Evolutionary conservation across 1,140 invertebrate species (phyloP).

Genomic region (Euura lappo): DNA sequence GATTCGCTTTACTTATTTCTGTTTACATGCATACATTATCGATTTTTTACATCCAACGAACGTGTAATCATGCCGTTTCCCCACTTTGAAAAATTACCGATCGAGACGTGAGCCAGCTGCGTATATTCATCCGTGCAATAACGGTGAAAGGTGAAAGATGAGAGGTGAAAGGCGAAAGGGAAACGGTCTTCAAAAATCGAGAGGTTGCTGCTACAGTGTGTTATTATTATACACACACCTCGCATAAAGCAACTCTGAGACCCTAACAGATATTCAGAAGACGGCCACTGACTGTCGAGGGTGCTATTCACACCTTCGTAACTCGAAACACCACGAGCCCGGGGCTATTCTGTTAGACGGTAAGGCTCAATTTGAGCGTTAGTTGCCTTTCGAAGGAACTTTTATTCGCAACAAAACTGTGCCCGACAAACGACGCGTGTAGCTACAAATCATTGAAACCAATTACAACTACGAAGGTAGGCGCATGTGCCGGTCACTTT

Average conservation of each 20-base stretch:
- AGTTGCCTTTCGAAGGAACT: background rate
- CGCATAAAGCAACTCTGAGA: too few relatives aligned
- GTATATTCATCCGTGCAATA: background rate
- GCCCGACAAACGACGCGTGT: background rate
- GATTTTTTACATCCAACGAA: background rate
- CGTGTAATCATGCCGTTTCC: background rate
- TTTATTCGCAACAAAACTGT: background rate
- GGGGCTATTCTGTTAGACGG: too few relatives aligned
- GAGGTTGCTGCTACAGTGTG: too few relatives aligned
- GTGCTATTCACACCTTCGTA: too few relatives aligned
- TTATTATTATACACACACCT: too few relatives aligned
- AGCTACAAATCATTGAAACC: conserved; percentile 1
- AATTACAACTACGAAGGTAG: background rate
- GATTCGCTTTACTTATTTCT: background rate
- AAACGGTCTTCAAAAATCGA: too few relatives aligned
- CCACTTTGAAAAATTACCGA: background rate
- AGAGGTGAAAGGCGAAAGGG: background rate
- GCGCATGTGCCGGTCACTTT: conserved; percentile 2
- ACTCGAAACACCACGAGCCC: too few relatives aligned
- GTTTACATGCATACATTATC: background rate
- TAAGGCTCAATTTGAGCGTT: background rate
- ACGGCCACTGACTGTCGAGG: too few relatives aligned
- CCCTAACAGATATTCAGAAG: too few relatives aligned
- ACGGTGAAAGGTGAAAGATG: background rate
- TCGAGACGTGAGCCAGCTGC: background rate